These are phyloP conservation scores for Ichneumoninae sp. DNA, from an alignment of 2,888 invertebrate genomes.

Conservation along the genomic window DNA sequence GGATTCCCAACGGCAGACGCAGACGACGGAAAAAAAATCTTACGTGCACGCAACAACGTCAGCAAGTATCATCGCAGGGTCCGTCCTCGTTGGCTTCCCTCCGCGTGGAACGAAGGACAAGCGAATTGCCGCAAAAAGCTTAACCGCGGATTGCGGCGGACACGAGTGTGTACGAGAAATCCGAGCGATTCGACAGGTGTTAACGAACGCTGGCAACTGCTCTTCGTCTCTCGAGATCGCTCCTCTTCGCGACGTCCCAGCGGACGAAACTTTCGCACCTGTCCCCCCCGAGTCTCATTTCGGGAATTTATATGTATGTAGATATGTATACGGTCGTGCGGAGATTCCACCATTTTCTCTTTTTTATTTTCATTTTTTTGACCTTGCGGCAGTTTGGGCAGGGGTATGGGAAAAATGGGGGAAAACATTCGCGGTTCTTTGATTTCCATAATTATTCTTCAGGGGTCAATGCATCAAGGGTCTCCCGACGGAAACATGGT, in stretches of 20 bases:
- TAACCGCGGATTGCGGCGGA: constrained; percentile 24
- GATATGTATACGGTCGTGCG: constrained; percentile 23
- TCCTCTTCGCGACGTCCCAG: constrained; percentile 52
- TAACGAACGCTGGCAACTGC: constrained; percentile 73
- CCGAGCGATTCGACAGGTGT: constrained; percentile 81
- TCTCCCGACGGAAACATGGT: background rate
- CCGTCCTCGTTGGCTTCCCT: background rate
- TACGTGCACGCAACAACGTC: background rate
- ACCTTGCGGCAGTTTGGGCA: constrained; percentile 21
- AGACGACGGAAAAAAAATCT: background rate
- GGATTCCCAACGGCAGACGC: background rate
- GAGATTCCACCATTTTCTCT: constrained; percentile 50
- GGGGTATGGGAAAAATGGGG: constrained; percentile 15
- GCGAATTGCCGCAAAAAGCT: constrained; percentile 49
- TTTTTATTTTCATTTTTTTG: constrained; percentile 25
- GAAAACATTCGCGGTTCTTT: constrained; percentile 18
- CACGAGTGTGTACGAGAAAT: constrained; percentile 70
- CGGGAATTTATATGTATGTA: constrained; percentile 29
- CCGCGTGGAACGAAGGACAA: background rate
- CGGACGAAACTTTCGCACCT: constrained; percentile 65
- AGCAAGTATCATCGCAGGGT: background rate
- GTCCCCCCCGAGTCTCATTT: constrained; percentile 47
- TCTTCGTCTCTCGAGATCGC: constrained; percentile 55
- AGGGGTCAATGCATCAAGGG: background rate
- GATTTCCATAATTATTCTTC: constrained; percentile 41